Percentiles rank a stretch among this genome's conserved stretches.
phyloP scores from a whole-genome alignment of 1,140 invertebrate species.

The Cydia strobilella region DNA sequence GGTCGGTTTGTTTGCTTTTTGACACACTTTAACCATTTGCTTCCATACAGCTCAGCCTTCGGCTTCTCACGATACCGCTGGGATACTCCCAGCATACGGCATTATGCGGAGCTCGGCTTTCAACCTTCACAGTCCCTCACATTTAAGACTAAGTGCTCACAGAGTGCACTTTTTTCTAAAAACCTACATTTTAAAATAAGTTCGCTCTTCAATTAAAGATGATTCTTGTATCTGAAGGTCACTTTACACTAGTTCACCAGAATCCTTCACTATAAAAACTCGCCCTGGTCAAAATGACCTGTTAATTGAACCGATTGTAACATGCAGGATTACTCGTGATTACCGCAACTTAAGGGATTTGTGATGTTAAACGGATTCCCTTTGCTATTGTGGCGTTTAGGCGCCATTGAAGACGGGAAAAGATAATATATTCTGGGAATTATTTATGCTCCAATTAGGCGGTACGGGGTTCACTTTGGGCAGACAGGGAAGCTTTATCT shows the following conservation, averaged over 20 bases:
- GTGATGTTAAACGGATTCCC: slow-evolving; percentile 26
- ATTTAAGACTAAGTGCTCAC: too few relatives aligned
- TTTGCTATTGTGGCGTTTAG: slow-evolving; percentile 19
- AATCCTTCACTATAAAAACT: not conserved
- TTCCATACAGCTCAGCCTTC: too few relatives aligned
- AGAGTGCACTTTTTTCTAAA: too few relatives aligned
- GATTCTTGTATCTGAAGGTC: not conserved
- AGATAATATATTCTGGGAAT: slow-evolving; percentile 16
- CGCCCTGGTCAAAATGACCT: slow-evolving; percentile 16
- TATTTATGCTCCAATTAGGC: slow-evolving; percentile 14
- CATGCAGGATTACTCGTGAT: slow-evolving; percentile 4
- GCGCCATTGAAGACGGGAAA: not conserved
- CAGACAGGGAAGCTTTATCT: not conserved
- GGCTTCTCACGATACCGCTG: too few relatives aligned
- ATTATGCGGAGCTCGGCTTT: too few relatives aligned
- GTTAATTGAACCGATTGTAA: slow-evolving; percentile 28
- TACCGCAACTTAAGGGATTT: slow-evolving; percentile 1
- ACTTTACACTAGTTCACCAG: not conserved
- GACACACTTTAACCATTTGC: too few relatives aligned
- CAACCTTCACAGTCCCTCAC: too few relatives aligned
- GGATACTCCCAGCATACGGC: too few relatives aligned
- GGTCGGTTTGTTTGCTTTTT: too few relatives aligned
- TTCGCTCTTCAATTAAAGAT: not conserved
- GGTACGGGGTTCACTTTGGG: not conserved
- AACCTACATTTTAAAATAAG: too few relatives aligned